A percentile compares a stretch with the other conserved stretches of the same genome.
Conservation (phyloP, 2,888 invertebrate species). For the Lacanobia oleracea region DNA sequence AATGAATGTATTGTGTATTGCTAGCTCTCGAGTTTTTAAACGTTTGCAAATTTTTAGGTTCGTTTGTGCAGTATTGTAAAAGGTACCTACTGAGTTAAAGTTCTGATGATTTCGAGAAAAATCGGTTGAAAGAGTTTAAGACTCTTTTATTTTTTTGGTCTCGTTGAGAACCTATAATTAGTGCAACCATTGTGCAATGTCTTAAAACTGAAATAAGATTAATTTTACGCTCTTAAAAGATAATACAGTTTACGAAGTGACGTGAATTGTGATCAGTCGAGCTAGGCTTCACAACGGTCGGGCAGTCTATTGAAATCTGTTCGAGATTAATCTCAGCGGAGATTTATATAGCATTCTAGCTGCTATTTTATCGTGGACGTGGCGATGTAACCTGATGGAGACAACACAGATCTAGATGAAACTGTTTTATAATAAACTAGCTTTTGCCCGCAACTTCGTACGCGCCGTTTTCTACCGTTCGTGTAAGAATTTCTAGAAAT, state of each 20-base stretch:
- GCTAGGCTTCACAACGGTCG: constrained; percentile 1
- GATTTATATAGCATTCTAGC: constrained; percentile 12
- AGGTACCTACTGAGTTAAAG: neutral
- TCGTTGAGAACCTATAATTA: neutral
- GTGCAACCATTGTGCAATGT: neutral
- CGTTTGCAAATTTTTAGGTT: constrained; percentile 19
- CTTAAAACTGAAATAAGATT: neutral
- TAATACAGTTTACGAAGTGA: constrained; percentile 16
- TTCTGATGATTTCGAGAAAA: neutral
- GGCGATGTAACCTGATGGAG: neutral
- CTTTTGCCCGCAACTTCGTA: too few species aligned
- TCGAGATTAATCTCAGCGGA: constrained; percentile 17
- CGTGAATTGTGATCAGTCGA: constrained; percentile 8
- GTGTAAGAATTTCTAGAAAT: too few species aligned
- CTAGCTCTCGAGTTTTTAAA: neutral
- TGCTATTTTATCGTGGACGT: constrained; percentile 1
- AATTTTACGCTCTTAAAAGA: constrained; percentile 5
- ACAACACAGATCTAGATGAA: neutral
- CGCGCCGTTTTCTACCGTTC: too few species aligned
- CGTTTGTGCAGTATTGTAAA: constrained; percentile 17
- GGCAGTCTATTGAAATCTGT: constrained; percentile 29
- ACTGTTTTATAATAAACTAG: neutral
- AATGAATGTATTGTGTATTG: constrained; percentile 24
- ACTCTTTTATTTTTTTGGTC: neutral
- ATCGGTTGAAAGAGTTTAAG: neutral